Evolutionary conservation across 2,888 invertebrate genomes (phyloP).

Genomic region (Periphyllus acericola): DNA sequence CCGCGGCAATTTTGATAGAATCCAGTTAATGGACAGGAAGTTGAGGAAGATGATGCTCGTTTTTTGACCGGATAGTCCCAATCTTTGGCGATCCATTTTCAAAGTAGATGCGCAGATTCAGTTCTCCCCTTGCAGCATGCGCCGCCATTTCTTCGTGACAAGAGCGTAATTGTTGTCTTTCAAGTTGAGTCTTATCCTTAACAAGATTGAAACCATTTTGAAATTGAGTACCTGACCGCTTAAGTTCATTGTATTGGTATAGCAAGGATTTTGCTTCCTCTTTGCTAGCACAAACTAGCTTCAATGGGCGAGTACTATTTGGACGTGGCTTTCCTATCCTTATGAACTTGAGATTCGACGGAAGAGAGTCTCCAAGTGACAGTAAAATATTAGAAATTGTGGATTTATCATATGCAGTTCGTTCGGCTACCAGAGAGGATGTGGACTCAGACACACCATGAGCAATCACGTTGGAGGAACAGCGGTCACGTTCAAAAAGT

Average conservation of each 20-base stretch:
- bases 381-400: conserved; percentile 3
- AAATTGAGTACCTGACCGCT: too few species aligned
- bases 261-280: too few species aligned
- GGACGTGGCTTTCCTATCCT: not conserved
- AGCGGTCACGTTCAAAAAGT: conserved; percentile 1
- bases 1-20: not conserved
- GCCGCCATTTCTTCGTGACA: too few species aligned
- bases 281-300: too few species aligned
- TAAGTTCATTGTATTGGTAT: too few species aligned
- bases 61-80: conserved; percentile 14
- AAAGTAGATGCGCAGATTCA: too few species aligned
- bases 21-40: not conserved
- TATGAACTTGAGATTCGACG: not conserved
- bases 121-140: too few species aligned
- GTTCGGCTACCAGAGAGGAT: not conserved
- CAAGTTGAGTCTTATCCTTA: too few species aligned
- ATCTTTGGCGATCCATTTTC: not conserved
- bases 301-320: too few species aligned
- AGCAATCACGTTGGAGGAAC: not conserved
- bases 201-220: too few species aligned
- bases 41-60: not conserved
- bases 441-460: not conserved
- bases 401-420: not conserved
- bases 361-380: not conserved
- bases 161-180: too few species aligned